Evolutionary conservation across 1,140 invertebrate species (phyloP).

Genomic region (Cydia strobilella): DNA sequence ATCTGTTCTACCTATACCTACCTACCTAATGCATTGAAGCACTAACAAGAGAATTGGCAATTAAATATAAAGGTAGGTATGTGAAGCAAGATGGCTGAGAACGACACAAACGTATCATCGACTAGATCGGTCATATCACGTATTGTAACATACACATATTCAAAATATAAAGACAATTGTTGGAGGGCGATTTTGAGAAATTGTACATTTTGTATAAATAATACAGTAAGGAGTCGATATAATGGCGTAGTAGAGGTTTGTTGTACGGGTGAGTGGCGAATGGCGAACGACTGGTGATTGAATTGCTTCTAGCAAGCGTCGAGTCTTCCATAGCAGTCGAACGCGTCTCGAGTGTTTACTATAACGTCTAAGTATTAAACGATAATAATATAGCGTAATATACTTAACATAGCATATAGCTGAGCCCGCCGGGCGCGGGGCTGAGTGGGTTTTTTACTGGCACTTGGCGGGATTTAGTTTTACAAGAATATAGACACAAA

Average conservation of each 20-base stretch:
- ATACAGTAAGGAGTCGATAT: constrained; percentile 71
- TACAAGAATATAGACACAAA: constrained; percentile 73
- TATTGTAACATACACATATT: constrained; percentile 50
- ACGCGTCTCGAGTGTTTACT: constrained; percentile 67
- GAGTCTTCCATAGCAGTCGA: constrained; percentile 79
- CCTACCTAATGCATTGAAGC: not conserved
- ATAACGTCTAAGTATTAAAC: constrained; percentile 77
- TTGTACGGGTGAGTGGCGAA: constrained; percentile 52
- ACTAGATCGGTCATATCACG: constrained; percentile 42
- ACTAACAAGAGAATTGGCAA: constrained; percentile 11
- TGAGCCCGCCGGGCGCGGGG: constrained; percentile 49
- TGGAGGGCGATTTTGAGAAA: constrained; percentile 68
- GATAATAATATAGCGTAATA: constrained; percentile 78
- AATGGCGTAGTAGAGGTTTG: constrained; percentile 63
- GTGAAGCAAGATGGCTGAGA: constrained; percentile 45
- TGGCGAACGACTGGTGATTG: constrained; percentile 70
- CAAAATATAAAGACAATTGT: constrained; percentile 56
- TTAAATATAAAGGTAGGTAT: constrained; percentile 37
- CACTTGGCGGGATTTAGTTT: constrained; percentile 62
- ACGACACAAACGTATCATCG: constrained; percentile 41
- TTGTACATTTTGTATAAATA: constrained; percentile 78
- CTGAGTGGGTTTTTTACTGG: constrained; percentile 50
- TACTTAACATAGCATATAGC: constrained; percentile 74
- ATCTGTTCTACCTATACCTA: not conserved
- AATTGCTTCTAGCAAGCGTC: constrained; percentile 77